phyloP scores from a whole-genome alignment of 2,888 invertebrate genomes.

The Synanthedon tipuliformis region DNA sequence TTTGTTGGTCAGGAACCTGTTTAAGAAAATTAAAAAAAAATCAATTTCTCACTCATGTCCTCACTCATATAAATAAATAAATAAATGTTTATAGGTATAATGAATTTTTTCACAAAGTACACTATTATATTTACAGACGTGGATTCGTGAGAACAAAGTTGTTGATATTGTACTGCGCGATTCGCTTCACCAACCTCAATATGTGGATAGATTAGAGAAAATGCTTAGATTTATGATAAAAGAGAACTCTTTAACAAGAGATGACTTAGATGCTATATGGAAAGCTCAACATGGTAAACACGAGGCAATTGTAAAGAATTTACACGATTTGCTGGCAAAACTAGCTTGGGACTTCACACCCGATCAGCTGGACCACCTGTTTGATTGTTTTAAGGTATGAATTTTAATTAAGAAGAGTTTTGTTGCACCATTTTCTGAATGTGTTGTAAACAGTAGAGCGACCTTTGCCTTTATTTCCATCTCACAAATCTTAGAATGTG shows the following conservation, averaged over 20 bases:
- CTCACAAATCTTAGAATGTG: too few relatives aligned
- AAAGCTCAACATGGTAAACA: constrained; percentile 97
- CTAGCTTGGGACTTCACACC: constrained; percentile 98
- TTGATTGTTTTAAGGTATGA: constrained; percentile 92
- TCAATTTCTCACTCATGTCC: too few relatives aligned
- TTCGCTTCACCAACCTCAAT: constrained; percentile 96
- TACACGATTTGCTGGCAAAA: constrained; percentile 95
- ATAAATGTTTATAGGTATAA: not conserved
- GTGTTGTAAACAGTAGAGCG: too few relatives aligned
- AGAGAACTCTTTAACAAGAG: constrained; percentile 86
- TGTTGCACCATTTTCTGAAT: not conserved
- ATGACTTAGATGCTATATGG: constrained; percentile 96
- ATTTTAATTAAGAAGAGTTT: not conserved
- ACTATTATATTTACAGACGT: constrained; percentile 70
- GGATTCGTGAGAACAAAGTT: constrained; percentile 96
- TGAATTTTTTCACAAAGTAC: constrained; percentile 8
- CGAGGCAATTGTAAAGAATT: constrained; percentile 97
- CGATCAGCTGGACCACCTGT: constrained; percentile 95
- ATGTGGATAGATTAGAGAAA: constrained; percentile 97
- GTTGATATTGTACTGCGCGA: constrained; percentile 94
- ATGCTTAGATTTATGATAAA: constrained; percentile 97
- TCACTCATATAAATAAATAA: too few relatives aligned
- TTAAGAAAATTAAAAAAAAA: too few relatives aligned
- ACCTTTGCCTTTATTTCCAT: too few relatives aligned
- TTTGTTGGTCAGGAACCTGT: not conserved